These are phyloP conservation scores for Hemitrygon akajei DNA, from an alignment of 2,797 vertebrate genomes.

Conservation along the genomic window DNA sequence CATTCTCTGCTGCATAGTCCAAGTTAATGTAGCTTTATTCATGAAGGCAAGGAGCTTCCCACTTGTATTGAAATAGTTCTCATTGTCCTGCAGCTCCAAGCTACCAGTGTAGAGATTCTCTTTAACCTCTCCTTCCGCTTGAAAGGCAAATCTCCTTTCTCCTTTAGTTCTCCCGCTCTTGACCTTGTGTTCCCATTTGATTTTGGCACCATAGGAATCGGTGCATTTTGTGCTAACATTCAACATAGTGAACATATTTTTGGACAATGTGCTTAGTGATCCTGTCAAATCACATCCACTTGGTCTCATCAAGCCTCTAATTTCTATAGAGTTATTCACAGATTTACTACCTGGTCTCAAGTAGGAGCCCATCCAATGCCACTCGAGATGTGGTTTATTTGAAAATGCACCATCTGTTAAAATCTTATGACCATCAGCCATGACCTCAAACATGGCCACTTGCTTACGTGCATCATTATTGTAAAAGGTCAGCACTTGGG, in stretches of 20 bases:
- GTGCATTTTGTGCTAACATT: conserved; percentile 45
- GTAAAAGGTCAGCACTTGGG: conserved; percentile 45
- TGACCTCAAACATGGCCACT: conserved; percentile 39
- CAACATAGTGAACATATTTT: conserved; percentile 44
- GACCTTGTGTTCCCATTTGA: conserved; percentile 45
- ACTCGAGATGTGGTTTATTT: conserved; percentile 45
- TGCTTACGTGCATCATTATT: conserved; percentile 45
- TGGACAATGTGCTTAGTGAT: conserved; percentile 39
- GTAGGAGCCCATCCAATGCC: conserved; percentile 43
- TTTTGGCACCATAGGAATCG: conserved; percentile 40
- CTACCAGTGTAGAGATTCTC: conserved; percentile 41
- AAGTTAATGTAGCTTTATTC: conserved; percentile 42
- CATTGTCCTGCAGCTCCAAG: conserved; percentile 44
- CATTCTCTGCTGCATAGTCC: conserved; percentile 47
- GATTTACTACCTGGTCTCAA: not conserved
- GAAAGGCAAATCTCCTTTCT: conserved; percentile 42
- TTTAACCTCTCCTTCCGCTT: conserved; percentile 41
- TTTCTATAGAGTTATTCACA: conserved; percentile 38
- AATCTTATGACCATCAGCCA: conserved; percentile 38
- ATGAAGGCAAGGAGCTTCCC: conserved; percentile 41
- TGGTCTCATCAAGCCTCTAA: conserved; percentile 44
- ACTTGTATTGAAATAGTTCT: conserved; percentile 42
- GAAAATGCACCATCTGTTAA: conserved; percentile 46
- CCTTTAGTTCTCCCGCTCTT: not conserved
- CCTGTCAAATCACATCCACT: conserved; percentile 49